Evolutionary conservation across 2,888 invertebrate species (phyloP), one percentile per base, ranked within the genome.

Genomic region (Mesorhabditis belari): DNA sequence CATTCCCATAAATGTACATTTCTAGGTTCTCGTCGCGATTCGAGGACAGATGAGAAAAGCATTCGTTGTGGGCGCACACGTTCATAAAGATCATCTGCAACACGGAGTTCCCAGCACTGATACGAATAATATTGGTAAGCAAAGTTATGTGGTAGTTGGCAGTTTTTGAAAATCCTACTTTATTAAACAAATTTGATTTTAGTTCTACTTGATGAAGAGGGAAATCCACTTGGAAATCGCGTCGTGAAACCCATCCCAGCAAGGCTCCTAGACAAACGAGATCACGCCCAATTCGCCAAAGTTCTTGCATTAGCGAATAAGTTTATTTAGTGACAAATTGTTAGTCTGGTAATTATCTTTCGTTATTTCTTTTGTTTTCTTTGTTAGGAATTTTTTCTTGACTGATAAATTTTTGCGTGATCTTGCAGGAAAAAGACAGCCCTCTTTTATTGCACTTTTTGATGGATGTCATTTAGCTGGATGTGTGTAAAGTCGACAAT

Each of bases 171-270:
- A 2, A 52, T 12, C 23, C 26, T 12, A 3, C n/a, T 62, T 63
- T 61, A 25, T 21, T 6, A 12, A 23, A 35, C 3, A 49, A 27
- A 56, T 29, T 6, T 21, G 3, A 23, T 57, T 64, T 54, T 21
- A 70, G 64, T 94, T 96, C 17, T 17, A 2, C n/a, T 55, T 2
- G 21, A 55, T 25, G 24, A 55, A 55, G 55, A 55, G 26, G 96
- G 95, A 21, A 88, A 90, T 17, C 98, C 98, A 0, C 83, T 95
- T 3, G 98, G 98, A 21, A 98, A 91, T 2, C 86, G 96, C 73
- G 92, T 99, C 73, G 89, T 90, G 75, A 92, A 91, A 2, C 98
- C 98, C 0, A 89, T 99, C 65, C 98, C 98, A 0, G 90, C 73
- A 2, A 66, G 68, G 26, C 64, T 81, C 23, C 64, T 77, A 25